These are phyloP conservation scores for Ptychoptera albimana DNA, from an alignment of 2,888 invertebrate species.

Conservation along the genomic window DNA sequence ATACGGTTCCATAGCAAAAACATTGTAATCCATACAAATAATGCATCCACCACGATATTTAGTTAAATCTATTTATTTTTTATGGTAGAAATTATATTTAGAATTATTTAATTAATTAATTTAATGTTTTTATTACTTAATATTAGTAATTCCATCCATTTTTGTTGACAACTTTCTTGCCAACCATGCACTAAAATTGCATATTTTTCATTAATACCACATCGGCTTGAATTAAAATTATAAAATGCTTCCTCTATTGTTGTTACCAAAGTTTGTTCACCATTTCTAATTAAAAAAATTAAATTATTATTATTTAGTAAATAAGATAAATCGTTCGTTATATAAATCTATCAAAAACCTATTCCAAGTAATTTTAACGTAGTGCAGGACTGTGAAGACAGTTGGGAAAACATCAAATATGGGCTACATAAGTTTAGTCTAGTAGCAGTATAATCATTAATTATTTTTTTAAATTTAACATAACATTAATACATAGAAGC, in stretches of 20 bases:
- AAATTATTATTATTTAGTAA: not conserved
- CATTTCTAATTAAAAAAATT: slow-evolving; percentile 6
- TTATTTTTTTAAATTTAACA: too few relatives aligned
- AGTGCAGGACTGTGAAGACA: too few relatives aligned
- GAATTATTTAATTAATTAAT: not conserved
- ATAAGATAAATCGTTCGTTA: too few relatives aligned
- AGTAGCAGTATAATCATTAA: too few relatives aligned
- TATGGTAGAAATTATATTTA: not conserved
- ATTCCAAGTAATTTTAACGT: too few relatives aligned
- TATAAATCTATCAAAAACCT: too few relatives aligned
- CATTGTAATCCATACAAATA: slow-evolving; percentile 25
- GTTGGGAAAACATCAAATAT: too few relatives aligned
- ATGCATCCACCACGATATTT: slow-evolving; percentile 25
- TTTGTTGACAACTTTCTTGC: slow-evolving; percentile 22
- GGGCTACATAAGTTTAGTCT: too few relatives aligned
- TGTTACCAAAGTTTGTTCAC: slow-evolving; percentile 6
- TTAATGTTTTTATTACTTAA: slow-evolving; percentile 16
- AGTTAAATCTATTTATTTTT: slow-evolving; percentile 18
- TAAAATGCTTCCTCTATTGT: too few relatives aligned
- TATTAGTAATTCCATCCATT: slow-evolving; percentile 20
- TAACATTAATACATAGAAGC: too few relatives aligned
- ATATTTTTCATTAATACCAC: slow-evolving; percentile 19
- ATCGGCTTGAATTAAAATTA: slow-evolving; percentile 6
- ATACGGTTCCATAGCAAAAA: slow-evolving; percentile 20
- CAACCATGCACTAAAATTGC: slow-evolving; percentile 27